Base-by-base conservation (phyloP, 2,113 vertebrate species). In the Macroglossus sobrinus region DNA sequence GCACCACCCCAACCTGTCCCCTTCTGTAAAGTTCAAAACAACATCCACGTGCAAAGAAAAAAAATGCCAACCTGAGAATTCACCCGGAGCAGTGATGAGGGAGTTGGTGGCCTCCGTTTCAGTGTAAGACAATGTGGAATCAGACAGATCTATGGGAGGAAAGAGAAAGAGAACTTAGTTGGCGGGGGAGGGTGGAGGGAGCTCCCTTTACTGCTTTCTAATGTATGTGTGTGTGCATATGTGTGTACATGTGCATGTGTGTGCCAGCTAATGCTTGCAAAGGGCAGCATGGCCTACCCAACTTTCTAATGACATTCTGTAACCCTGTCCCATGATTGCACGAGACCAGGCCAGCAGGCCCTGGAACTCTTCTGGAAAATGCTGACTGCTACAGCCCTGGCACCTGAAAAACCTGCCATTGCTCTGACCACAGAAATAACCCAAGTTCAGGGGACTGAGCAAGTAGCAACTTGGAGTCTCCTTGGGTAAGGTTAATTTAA, bases 91-190 rank as follows among this genome's bases (percentile, higher is more conserved):
- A 97, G 98, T 95, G 98, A 99, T 99, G 98, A 99, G 99, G 45
- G 99, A 99, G 98, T 99, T 99, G 97, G 99, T 99, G 97, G 99
- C 99, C 99, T 99, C 99, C 3, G 99, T 99, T 99, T 99, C 99
- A 99, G 99, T 99, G 99, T 99, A 99, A 98, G 99, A 99, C 99
- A 99, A 99, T 98, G 99, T 99, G 98, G 99, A 99, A 99, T 99
- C 99, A 81, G 99, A 99, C 93, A 99, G 99, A 99, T 99, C 99
- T 99, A 98, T 14, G 26, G 89, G 93, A 95, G 3, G 79, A 91
- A 90, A 82, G 53, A 85, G 13, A 85, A 61, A 38, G 57, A 40
- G 5, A 18, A 79, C 93, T 98, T 43, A 97, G 93, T 92, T 33
- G n/a, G 85, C 79, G 43, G 76, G 61, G 24, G 2, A 12, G 59